Evolutionary conservation across 2,113 vertebrate species (phyloP).

Genomic region (Cyanocitta stelleri): DNA sequence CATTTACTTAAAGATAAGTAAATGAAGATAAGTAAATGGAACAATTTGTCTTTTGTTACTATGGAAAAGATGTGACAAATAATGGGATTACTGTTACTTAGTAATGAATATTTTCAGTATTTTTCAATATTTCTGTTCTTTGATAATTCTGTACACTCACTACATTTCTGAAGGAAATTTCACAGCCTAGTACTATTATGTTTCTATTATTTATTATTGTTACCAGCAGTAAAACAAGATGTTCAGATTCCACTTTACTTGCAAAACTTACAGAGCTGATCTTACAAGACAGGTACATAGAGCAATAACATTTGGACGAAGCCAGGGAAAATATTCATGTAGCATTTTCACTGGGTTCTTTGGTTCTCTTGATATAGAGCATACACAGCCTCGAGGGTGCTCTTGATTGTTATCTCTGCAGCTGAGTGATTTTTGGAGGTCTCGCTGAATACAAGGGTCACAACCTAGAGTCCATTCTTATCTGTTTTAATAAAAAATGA

Average conservation of each 20-base stretch:
- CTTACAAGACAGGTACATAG: constrained; percentile 1
- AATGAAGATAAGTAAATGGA: neutral
- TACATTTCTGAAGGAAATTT: neutral
- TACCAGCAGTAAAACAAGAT: neutral
- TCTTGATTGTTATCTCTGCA: constrained; percentile 70
- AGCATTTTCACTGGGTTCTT: neutral
- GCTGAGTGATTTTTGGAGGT: constrained; percentile 67
- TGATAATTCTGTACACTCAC: neutral
- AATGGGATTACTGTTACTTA: neutral
- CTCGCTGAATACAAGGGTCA: constrained; percentile 69
- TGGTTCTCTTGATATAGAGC: constrained; percentile 5
- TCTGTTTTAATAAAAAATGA: constrained; percentile 73
- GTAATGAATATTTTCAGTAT: neutral
- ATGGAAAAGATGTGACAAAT: neutral
- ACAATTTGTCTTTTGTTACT: neutral
- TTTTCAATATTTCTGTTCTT: neutral
- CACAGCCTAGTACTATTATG: neutral
- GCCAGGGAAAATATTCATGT: neutral
- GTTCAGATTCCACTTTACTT: neutral
- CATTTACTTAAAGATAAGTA: neutral
- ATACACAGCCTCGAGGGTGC: neutral
- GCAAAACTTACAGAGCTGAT: neutral
- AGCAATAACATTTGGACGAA: neutral
- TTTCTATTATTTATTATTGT: neutral
- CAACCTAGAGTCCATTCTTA: constrained; percentile 68